These are phyloP conservation scores for Erebia epiphron DNA, from an alignment of 2,888 invertebrate genomes.

Conservation along the genomic window DNA sequence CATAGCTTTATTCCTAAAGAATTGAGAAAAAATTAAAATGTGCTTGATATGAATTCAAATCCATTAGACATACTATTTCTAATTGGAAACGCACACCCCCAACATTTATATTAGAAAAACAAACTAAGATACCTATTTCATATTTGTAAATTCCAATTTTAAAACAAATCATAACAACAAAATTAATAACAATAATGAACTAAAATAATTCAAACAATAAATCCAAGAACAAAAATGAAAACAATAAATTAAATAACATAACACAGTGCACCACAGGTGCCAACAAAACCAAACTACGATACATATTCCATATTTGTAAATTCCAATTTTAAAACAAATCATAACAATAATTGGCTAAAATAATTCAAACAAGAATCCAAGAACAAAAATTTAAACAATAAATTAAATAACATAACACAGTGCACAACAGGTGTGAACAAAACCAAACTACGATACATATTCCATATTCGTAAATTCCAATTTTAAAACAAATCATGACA, in stretches of 20 bases:
- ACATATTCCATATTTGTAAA: not conserved
- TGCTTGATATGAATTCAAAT: too few species aligned
- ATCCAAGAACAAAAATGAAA: too few species aligned
- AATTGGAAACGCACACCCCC: not conserved
- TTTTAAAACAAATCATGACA: not conserved
- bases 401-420: constrained; percentile 59
- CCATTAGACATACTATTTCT: not conserved
- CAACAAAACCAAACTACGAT: not conserved
- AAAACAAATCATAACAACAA: not conserved
- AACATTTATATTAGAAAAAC: too few species aligned
- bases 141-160: not conserved
- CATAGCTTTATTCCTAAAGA: too few species aligned
- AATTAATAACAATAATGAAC: not conserved
- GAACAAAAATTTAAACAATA: constrained; percentile 49
- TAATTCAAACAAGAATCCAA: constrained; percentile 3
- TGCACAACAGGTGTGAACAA: constrained; percentile 70
- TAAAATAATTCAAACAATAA: too few species aligned
- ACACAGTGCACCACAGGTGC: too few species aligned
- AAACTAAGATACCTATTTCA: not conserved
- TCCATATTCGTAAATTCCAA: not conserved
- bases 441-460: not conserved
- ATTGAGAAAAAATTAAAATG: too few species aligned
- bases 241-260: too few species aligned
- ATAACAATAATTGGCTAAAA: constrained; percentile 5
- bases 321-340: not conserved